Evolutionary conservation across 2,797 vertebrate species (phyloP).

Genomic region (Pyrocephalus nanus): DNA sequence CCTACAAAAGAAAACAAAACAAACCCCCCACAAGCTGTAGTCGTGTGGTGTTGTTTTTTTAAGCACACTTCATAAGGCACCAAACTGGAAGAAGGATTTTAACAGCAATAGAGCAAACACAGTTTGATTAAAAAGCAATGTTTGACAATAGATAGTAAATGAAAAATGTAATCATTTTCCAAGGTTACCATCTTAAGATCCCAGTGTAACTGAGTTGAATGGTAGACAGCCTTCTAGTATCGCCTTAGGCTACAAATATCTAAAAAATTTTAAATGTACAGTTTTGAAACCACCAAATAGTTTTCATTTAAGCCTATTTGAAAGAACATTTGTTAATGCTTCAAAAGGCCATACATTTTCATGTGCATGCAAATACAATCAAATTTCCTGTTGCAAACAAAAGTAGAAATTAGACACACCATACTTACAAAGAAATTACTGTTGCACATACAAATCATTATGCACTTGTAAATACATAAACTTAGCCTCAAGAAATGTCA

Average conservation of each 20-base stretch:
- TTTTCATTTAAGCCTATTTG: background rate
- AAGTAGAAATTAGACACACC: background rate
- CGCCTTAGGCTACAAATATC: background rate
- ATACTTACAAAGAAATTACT: background rate
- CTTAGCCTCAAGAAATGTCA: background rate
- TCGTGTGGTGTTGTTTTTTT: background rate
- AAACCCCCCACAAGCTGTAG: background rate
- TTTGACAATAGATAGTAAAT: background rate
- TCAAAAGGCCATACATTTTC: background rate
- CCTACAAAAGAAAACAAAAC: slow-evolving; percentile 71
- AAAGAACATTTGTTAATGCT: background rate
- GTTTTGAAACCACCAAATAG: background rate
- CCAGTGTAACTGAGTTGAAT: background rate
- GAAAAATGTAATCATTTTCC: background rate
- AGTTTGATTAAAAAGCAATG: background rate
- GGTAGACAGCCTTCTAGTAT: background rate
- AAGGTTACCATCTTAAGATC: background rate
- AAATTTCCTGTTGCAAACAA: slow-evolving; percentile 19
- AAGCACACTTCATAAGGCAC: background rate
- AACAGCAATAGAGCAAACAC: background rate
- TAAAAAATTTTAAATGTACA: background rate
- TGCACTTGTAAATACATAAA: background rate
- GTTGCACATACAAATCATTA: background rate
- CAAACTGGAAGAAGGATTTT: background rate
- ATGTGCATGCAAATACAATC: background rate